These are phyloP conservation scores for Leguminivora glycinivorella DNA, from an alignment of 1,140 invertebrate species.

Conservation along the genomic window DNA sequence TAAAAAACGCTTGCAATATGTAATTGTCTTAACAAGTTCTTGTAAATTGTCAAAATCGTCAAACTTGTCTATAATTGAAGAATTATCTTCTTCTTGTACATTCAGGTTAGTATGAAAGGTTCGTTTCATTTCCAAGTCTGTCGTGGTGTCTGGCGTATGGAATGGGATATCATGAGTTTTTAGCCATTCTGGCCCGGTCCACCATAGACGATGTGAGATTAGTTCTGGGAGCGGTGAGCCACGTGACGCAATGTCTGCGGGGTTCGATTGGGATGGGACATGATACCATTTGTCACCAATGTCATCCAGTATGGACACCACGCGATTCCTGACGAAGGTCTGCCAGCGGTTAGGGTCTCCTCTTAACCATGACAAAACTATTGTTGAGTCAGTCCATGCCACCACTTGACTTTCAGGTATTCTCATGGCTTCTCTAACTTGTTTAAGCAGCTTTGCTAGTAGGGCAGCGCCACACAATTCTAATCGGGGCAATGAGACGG, in stretches of 20 bases:
- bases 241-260: constrained; percentile 55
- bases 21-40: neutral
- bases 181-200: constrained; percentile 48
- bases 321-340: constrained; percentile 50
- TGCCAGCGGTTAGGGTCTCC: constrained; percentile 44
- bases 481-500: constrained; percentile 51
- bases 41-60: neutral
- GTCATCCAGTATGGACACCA: constrained; percentile 49
- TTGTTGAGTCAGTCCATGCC: constrained; percentile 57
- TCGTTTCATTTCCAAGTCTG: neutral
- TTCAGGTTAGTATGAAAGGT: neutral
- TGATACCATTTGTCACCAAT: constrained; percentile 45
- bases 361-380: constrained; percentile 49
- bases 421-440: constrained; percentile 32
- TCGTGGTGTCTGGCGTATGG: neutral
- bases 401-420: constrained; percentile 29
- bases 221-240: constrained; percentile 44
- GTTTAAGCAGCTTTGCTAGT: constrained; percentile 38
- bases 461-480: constrained; percentile 57
- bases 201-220: constrained; percentile 49
- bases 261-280: constrained; percentile 48
- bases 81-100: neutral
- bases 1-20: neutral
- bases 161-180: constrained; percentile 18
- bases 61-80: neutral